Conservation (phyloP, 2,888 invertebrate genomes). For the Lithophane ornitopus region DNA sequence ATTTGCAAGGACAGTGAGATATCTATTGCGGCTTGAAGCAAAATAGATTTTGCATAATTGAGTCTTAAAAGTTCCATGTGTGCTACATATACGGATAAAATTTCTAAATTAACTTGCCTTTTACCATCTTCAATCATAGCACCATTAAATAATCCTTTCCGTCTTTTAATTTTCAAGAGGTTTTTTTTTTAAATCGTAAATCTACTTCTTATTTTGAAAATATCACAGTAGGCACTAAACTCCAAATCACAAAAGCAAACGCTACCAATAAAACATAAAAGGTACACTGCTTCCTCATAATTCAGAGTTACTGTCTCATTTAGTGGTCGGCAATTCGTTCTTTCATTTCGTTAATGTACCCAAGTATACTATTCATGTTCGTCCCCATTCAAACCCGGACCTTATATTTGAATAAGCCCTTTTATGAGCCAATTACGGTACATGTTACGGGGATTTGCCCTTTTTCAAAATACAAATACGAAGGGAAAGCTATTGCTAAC, state of each 20-base stretch:
- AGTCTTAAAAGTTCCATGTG: not conserved
- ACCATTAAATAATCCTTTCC: not conserved
- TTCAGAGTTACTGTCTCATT: constrained; percentile 49
- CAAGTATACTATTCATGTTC: constrained; percentile 53
- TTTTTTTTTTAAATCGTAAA: not conserved
- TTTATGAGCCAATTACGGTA: constrained; percentile 57
- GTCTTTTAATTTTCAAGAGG: not conserved
- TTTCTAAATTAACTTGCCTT: not conserved
- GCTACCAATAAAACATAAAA: constrained; percentile 34
- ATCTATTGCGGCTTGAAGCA: not conserved
- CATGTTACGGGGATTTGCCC: constrained; percentile 43
- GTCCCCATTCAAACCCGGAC: constrained; percentile 42
- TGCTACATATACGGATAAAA: not conserved
- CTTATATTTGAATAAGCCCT: constrained; percentile 55
- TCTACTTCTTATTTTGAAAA: not conserved
- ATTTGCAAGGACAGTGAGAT: not conserved
- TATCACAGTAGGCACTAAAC: not conserved
- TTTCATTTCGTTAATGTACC: constrained; percentile 57
- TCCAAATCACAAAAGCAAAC: not conserved
- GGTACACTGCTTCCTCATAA: constrained; percentile 32
- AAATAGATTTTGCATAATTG: not conserved
- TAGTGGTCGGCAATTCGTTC: constrained; percentile 43
- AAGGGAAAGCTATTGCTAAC: constrained; percentile 26
- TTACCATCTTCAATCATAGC: not conserved
- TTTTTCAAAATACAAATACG: constrained; percentile 56